Evolutionary conservation across 2,888 invertebrate species (phyloP).

Genomic region (Iselma pallidipennis): DNA sequence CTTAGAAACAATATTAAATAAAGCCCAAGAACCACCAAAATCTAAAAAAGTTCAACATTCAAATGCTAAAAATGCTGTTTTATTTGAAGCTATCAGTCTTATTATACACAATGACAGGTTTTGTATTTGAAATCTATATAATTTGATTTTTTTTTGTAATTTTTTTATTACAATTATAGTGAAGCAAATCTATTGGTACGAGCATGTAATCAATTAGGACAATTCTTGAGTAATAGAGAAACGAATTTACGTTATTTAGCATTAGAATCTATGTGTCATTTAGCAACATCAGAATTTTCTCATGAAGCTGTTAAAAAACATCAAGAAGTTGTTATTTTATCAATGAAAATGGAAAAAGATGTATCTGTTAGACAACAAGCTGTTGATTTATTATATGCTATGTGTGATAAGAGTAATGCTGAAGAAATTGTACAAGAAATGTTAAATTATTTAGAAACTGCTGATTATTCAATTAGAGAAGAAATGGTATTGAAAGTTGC

Average conservation of each 20-base stretch:
- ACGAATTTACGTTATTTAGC: constrained; percentile 98
- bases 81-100: constrained; percentile 99
- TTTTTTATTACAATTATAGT: constrained; percentile 54
- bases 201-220: constrained; percentile 98
- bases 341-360: constrained; percentile 99
- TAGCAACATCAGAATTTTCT: constrained; percentile 98
- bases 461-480: constrained; percentile 99
- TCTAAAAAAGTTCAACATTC: constrained; percentile 99
- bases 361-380: constrained; percentile 98
- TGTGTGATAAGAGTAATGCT: constrained; percentile 99
- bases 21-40: constrained; percentile 99
- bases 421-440: constrained; percentile 99
- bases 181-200: constrained; percentile 96
- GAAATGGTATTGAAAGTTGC: constrained; percentile 99
- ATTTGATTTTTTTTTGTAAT: not conserved
- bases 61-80: constrained; percentile 98
- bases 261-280: constrained; percentile 98
- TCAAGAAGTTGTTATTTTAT: constrained; percentile 98
- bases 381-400: constrained; percentile 97
- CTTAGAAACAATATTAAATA: constrained; percentile 96
- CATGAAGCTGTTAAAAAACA: constrained; percentile 99
- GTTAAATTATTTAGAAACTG: constrained; percentile 98
- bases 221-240: constrained; percentile 96
- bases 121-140: constrained; percentile 2
- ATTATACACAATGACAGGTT: constrained; percentile 97